A percentile compares a stretch with the other conserved stretches of the same genome.
phyloP scores from a whole-genome alignment of 2,888 invertebrate species.

The Ophion costatus region DNA sequence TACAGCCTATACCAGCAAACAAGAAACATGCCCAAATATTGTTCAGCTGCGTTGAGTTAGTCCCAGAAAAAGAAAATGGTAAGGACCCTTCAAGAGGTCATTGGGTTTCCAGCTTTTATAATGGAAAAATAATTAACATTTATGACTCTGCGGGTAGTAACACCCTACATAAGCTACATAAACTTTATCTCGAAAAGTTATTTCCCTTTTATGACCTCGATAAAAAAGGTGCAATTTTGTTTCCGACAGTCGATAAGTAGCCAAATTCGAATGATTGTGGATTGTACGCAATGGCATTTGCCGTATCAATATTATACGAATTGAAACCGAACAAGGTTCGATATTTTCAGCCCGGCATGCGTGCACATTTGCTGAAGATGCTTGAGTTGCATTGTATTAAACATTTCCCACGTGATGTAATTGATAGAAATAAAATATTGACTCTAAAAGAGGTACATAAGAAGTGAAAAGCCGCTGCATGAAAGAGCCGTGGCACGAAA shows the following conservation, averaged over 20 bases:
- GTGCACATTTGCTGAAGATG: conserved; percentile 40
- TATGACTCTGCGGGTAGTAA: conserved; percentile 57
- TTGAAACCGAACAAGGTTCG: conserved; percentile 22
- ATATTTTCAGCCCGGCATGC: conserved; percentile 18
- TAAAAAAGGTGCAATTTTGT: conserved; percentile 23
- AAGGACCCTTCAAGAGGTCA: conserved; percentile 6
- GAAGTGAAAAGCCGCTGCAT: no score
- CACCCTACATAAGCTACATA: conserved; percentile 44
- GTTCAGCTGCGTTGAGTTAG: conserved; percentile 47
- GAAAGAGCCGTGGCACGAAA: no score
- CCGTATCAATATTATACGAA: conserved; percentile 37
- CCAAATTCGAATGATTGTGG: conserved; percentile 36
- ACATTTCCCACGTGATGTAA: conserved; percentile 28
- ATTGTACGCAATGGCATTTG: conserved; percentile 45
- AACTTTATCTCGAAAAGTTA: conserved; percentile 39
- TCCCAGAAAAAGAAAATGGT: neutral
- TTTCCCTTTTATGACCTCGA: conserved; percentile 51
- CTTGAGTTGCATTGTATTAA: conserved; percentile 4
- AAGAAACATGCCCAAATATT: conserved; percentile 63
- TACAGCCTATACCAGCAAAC: conserved; percentile 37
- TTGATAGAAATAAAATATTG: neutral
- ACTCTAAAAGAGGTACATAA: no score
- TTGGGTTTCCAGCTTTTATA: conserved; percentile 60
- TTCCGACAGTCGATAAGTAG: conserved; percentile 49
- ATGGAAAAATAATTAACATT: conserved; percentile 45